Conservation (phyloP, 2,797 vertebrate genomes). For the Hozukius guyotensis region DNA sequence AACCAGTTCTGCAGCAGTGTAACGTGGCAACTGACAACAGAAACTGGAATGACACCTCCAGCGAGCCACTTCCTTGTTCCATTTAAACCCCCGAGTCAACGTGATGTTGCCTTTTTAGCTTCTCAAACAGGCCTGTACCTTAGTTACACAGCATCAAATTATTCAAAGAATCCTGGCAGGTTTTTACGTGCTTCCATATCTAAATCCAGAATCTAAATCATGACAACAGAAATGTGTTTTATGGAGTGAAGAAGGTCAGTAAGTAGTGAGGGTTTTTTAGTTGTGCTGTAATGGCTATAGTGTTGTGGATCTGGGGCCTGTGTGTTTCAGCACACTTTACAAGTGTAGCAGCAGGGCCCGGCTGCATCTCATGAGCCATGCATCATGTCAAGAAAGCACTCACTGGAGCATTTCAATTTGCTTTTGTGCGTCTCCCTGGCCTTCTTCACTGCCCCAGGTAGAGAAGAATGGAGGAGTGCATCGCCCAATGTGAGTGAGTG, state of each 20-base stretch:
- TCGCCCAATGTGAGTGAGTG: slow-evolving; percentile 67
- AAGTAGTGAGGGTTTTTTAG: neutral
- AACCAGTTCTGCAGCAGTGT: slow-evolving; percentile 78
- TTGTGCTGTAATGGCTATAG: slow-evolving; percentile 36
- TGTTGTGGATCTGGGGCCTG: slow-evolving; percentile 47
- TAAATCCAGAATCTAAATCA: neutral
- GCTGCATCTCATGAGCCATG: slow-evolving; percentile 80
- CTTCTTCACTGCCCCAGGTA: slow-evolving; percentile 79
- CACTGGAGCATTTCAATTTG: slow-evolving; percentile 85
- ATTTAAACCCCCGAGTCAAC: slow-evolving; percentile 40
- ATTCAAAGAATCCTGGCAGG: neutral
- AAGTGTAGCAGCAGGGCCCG: slow-evolving; percentile 63
- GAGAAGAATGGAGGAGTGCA: slow-evolving; percentile 77
- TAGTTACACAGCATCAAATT: neutral
- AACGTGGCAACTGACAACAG: slow-evolving; percentile 78
- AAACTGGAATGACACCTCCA: slow-evolving; percentile 73
- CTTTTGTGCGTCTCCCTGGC: slow-evolving; percentile 80
- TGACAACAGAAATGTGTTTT: neutral
- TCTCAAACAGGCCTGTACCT: neutral
- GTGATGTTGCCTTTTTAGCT: slow-evolving; percentile 33
- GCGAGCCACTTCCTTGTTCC: slow-evolving; percentile 74
- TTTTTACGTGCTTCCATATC: neutral
- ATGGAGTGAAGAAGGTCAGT: slow-evolving; percentile 1
- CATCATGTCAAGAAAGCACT: slow-evolving; percentile 83
- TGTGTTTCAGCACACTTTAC: slow-evolving; percentile 52